These are phyloP conservation scores for Camarhynchus parvulus DNA, from an alignment of 2,113 vertebrate genomes.

Conservation along the genomic window DNA sequence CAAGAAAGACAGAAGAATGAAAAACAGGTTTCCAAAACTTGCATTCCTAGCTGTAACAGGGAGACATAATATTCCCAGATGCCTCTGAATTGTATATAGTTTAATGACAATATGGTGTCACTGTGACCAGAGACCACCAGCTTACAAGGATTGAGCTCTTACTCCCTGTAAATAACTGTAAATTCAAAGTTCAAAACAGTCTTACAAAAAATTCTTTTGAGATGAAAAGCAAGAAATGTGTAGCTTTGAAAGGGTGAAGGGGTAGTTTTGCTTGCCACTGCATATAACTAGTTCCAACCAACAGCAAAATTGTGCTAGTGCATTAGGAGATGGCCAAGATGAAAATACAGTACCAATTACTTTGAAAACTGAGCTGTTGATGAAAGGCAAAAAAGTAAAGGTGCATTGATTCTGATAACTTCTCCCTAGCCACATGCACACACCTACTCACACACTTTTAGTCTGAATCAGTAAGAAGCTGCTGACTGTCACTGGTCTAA, in stretches of 20 bases:
- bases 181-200: neutral
- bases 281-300: neutral
- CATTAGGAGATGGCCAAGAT: neutral
- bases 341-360: neutral
- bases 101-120: neutral
- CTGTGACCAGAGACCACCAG: neutral
- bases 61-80: neutral
- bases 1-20: neutral
- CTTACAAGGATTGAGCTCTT: neutral
- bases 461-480: neutral
- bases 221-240: neutral
- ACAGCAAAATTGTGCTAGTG: neutral
- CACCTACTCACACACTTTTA: neutral
- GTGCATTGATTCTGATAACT: neutral
- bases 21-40: neutral
- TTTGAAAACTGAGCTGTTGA: neutral
- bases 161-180: neutral
- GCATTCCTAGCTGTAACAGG: neutral
- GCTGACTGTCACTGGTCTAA: neutral
- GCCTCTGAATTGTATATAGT: neutral
- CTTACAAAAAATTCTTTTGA: neutral
- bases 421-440: neutral
- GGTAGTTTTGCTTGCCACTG: neutral
- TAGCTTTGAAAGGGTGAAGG: neutral
- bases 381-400: neutral